Conservation (phyloP, 64 coral and sea anemone species). For the Anthopleura sola region DNA sequence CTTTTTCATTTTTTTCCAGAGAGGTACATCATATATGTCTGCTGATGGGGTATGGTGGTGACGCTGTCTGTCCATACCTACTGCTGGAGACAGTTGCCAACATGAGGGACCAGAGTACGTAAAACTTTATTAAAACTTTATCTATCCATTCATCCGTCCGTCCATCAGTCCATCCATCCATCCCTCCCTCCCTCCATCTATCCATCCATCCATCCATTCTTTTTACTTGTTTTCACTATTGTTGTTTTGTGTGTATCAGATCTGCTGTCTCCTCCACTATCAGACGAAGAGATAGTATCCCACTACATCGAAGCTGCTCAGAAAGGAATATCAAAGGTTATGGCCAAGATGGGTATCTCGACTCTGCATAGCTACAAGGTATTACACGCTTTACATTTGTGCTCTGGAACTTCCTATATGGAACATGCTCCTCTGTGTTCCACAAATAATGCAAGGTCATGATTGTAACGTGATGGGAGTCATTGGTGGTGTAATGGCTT, state of each 20-base stretch:
- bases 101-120: slow-evolving; percentile 75
- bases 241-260: slow-evolving; percentile 18
- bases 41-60: slow-evolving; percentile 81
- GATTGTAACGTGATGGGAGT: too few relatives aligned
- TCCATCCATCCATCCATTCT: background rate
- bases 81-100: slow-evolving; percentile 86
- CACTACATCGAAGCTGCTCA: slow-evolving; percentile 51
- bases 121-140: background rate
- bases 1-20: slow-evolving; percentile 35
- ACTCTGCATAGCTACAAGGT: slow-evolving; percentile 97
- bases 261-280: slow-evolving; percentile 66
- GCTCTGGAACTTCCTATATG: too few relatives aligned
- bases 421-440: too few relatives aligned
- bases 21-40: slow-evolving; percentile 93
- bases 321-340: slow-evolving; percentile 91
- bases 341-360: slow-evolving; percentile 99
- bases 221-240: background rate
- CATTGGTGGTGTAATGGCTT: too few relatives aligned
- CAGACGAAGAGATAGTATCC: slow-evolving; percentile 76
- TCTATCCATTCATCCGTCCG: too few relatives aligned
- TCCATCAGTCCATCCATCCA: too few relatives aligned
- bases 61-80: slow-evolving; percentile 86
- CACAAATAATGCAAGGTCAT: too few relatives aligned
- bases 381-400: background rate
- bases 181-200: too few relatives aligned